These are phyloP conservation scores for Prionace glauca DNA, from an alignment of 2,797 vertebrate genomes.

Conservation along the genomic window DNA sequence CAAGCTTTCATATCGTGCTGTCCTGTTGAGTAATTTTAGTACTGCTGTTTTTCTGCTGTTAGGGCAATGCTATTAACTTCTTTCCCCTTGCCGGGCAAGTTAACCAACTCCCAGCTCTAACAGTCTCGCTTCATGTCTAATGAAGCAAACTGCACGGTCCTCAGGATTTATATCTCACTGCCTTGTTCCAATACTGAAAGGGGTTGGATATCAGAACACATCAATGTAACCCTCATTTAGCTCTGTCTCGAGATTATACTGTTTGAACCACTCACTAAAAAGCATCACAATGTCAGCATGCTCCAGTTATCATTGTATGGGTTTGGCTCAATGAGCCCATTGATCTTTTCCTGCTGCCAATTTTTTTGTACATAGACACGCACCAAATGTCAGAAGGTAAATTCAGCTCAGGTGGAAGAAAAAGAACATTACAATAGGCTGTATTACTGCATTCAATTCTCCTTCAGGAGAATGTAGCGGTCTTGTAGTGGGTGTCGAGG, in stretches of 20 bases:
- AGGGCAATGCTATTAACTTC: not conserved
- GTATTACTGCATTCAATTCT: not conserved
- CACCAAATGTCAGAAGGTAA: not conserved
- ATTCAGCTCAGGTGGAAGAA: not conserved
- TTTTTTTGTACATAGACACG: not conserved
- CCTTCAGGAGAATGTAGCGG: not conserved
- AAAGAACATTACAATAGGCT: not conserved
- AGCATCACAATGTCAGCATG: not conserved
- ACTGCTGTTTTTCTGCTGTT: not conserved
- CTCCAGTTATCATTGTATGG: not conserved
- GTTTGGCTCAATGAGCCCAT: not conserved
- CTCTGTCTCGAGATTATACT: not conserved
- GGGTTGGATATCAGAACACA: not conserved
- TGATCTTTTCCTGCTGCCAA: not conserved
- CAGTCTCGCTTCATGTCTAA: not conserved
- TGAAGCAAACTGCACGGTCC: not conserved
- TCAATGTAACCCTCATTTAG: not conserved
- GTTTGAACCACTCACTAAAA: not conserved
- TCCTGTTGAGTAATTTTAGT: not conserved
- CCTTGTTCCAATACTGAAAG: not conserved
- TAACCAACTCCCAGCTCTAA: not conserved
- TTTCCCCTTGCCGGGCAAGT: not conserved
- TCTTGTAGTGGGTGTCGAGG: not conserved
- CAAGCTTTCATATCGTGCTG: not conserved
- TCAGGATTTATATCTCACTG: not conserved